Conservation (phyloP, 2,888 invertebrate species). For the Ormyrus labotus region DNA sequence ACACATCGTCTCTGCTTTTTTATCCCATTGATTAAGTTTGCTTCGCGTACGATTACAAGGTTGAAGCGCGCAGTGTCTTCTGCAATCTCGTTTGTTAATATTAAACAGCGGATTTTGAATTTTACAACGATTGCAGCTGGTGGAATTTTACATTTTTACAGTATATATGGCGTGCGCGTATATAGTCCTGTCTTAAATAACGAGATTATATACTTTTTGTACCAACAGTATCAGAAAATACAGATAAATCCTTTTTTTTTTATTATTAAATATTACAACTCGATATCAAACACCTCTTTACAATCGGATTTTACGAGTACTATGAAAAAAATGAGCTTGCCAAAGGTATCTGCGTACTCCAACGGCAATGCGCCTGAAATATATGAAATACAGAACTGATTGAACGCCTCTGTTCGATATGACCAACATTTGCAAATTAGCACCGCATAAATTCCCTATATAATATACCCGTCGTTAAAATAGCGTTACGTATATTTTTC, state of each 20-base stretch:
- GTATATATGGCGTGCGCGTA: background rate
- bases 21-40: constrained; percentile 1
- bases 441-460: constrained; percentile 41
- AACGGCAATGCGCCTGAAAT: background rate
- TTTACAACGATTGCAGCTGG: constrained; percentile 25
- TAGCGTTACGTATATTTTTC: constrained; percentile 51
- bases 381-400: background rate
- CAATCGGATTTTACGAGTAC: constrained; percentile 20
- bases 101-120: constrained; percentile 17
- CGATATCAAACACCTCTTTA: constrained; percentile 22
- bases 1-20: constrained; percentile 4
- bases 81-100: constrained; percentile 3
- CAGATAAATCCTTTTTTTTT: constrained; percentile 36
- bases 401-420: constrained; percentile 25
- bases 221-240: constrained; percentile 55
- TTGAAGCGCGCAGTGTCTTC: constrained; percentile 26
- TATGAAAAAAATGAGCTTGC: constrained; percentile 20
- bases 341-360: background rate
- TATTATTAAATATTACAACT: constrained; percentile 8
- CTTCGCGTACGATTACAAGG: constrained; percentile 3
- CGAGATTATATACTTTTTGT: constrained; percentile 35
- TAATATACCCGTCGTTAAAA: constrained; percentile 38
- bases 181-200: constrained; percentile 32
- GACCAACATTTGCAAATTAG: constrained; percentile 26
- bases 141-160: constrained; percentile 48